Conservation (phyloP, 2,113 vertebrate species). For the Oreochromis spilurus region DNA sequence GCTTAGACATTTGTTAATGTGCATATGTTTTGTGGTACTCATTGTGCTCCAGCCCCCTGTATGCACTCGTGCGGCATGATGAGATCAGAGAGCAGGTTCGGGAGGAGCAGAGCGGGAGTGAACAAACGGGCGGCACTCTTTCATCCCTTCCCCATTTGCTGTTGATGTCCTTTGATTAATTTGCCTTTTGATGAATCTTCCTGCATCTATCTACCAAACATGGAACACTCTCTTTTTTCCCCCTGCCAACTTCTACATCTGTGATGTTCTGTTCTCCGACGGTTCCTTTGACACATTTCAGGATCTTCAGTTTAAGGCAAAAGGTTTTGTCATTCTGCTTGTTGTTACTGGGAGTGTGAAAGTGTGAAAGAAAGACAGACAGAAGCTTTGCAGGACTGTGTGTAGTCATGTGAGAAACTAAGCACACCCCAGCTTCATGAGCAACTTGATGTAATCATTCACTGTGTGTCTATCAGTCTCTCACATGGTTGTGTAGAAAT, state of each 20-base stretch:
- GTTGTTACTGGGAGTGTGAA: background rate
- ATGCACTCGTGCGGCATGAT: constrained; percentile 58
- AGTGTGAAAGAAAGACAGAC: background rate
- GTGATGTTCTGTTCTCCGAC: background rate
- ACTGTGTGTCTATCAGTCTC: background rate
- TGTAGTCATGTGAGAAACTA: background rate
- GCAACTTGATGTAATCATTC: background rate
- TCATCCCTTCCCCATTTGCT: constrained; percentile 52
- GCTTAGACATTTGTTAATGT: background rate
- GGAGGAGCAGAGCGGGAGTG: constrained; percentile 56
- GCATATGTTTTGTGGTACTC: constrained; percentile 16
- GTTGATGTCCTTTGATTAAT: constrained; percentile 76
- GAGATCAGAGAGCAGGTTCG: constrained; percentile 64
- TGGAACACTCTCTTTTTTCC: background rate
- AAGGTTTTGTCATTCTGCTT: background rate
- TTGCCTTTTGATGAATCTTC: constrained; percentile 52
- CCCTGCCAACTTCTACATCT: background rate
- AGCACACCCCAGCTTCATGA: background rate
- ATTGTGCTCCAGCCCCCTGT: constrained; percentile 37
- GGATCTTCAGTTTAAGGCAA: background rate
- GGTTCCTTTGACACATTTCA: background rate
- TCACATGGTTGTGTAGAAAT: background rate
- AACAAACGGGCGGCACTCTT: constrained; percentile 64
- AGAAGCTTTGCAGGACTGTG: background rate
- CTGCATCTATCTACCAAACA: constrained; percentile 20